Evolutionary conservation across 1,140 invertebrate genomes (phyloP), one percentile per base, ranked within the genome.

Genomic region (Pseudobourletiella spinata): DNA sequence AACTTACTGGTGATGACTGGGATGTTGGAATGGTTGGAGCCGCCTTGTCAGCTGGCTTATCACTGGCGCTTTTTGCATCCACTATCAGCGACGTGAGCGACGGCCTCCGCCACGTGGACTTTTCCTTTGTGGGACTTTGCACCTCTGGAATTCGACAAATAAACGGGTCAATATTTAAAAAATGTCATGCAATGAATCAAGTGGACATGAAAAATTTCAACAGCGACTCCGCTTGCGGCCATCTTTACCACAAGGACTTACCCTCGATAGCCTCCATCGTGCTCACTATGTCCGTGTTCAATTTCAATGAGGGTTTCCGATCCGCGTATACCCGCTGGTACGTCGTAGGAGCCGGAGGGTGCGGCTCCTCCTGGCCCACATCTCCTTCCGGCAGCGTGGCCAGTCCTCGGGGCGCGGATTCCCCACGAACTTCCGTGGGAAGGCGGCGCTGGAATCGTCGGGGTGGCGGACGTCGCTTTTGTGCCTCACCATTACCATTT

Each of bases 241-340:
- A n/a, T n/a, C n/a, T n/a, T n/a, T n/a, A n/a, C n/a, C n/a, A n/a
- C 55, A 28, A 24, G 8, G 32, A 43, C 25, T 18, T 59, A 87
- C 87, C 86, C 80, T 91, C 89, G 59, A 92, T 88, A 29, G 87
- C 84, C 78, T 92, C 88, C 79, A 92, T 86, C 25, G 87, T 85
- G 54, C 83, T 79, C 66, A 90, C 86, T 32, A 91, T 85, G 75
- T 91, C 89, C 22, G 84, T 85, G 71, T 85, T 88, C 64, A 90
- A 86, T 8, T 88, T 82, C 18, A 84, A 80, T 15, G 84, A 84
- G 18, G 87, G 87, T 68, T 84, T 84, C 87, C 89, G 88, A 70
- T 90, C 87, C 20, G 82, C 77, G 71, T 86, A 86, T 24, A 85
- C 82, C 43, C 84, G 78, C 43, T 83, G 78, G 71, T 86, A 86